Base-by-base conservation (phyloP, 2,797 vertebrate genomes). In the Sciurus vulgaris region DNA sequence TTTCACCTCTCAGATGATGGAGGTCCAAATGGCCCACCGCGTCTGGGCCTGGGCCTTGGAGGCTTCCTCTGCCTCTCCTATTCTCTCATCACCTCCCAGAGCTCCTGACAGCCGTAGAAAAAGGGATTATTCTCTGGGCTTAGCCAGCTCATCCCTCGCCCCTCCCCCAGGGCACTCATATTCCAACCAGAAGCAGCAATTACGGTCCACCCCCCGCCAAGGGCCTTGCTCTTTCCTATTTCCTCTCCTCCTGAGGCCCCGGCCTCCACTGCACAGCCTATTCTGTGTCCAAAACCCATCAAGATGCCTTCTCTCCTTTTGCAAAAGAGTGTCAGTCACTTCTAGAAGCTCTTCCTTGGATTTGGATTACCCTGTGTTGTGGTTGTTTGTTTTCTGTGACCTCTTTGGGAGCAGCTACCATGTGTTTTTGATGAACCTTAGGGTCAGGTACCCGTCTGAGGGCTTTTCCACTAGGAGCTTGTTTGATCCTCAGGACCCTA, bases 31-130 rank as follows among this genome's bases (percentile, higher is more conserved):
- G 93, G 96, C 93, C 91, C 87, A 59, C 89, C 2, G 10, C 0
- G 61, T 93, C 84, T 28, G 91, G 72, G 79, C 69, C 92, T 35
- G 89, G 70, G 61, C 81, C 67, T 88, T 3, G 0, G 76, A 96
- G 91, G 61, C 96, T 96, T 96, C 41, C 72, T 65, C 77, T 26
- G 73, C 73, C 74, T 82, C 87, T 82, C 22, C 74, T 78, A 5
- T 77, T 90, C 87, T 81, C 89, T 72, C 91, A 54, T 78, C 94
- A 87, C 94, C 94, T 90, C 93, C 94, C 69, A 26, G 96, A 89
- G 93, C 49, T 87, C 76, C 94, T 95, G 96, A 97, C 95, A 97
- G 94, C 84, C 94, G 82, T 96, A 94, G 91, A 97, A 87, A 97
- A 94, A 77, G 83, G 89, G 95, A 97, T 97, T 96, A 93, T 77